Base-by-base conservation (phyloP, 2,797 vertebrate genomes). In the Lutjanus campechanus region DNA sequence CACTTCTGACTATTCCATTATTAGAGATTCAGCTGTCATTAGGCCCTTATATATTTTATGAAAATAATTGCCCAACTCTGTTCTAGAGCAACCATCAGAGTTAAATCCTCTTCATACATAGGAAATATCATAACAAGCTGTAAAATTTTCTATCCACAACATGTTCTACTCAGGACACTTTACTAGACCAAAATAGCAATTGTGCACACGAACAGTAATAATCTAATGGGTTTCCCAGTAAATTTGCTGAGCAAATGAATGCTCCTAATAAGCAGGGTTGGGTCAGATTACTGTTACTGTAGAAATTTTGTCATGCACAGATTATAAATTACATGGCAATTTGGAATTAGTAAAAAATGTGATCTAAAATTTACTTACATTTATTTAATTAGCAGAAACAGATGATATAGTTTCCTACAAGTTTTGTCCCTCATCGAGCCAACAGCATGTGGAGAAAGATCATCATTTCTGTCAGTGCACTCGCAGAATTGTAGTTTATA, bases 401-500 rank as follows among this genome's bases (percentile, higher is more conserved):
- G 4, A 73, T 4, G 0, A 36, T 25, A 10, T 12, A 5, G n/a
- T 65, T 73, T 76, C n/a, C 53, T 2, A 10, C 40, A 50, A 25
- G 56, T 66, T 13, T 49, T 41, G 16, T 20, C 29, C 43, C 66
- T 67, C 50, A 55, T 81, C 47, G 36, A 22, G 62, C 22, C 59
- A 41, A 0, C 29, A 49, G 36, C 50, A 73, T 60, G 15, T 20
- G 20, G 22, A 4, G 60, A 76, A 55, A 60, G 40, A 55, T 72
- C 53, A 43, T 77, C 75, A 44, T 81, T 25, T 76, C 78, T 82
- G 69, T 76, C 77, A 36, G 66, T 47, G 55, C 75, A 55, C 55
- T 64, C 43, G 17, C 70, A n/a, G 53, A 73, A 81, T 81, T 51
- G 69, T 53, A 54, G 68, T 86, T 85, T 80, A 83, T 88, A 76